Evolutionary conservation across 1,140 invertebrate genomes (phyloP), one percentile per base, ranked within the genome.

Genomic region (Carcinoscorpius rotundicauda): DNA sequence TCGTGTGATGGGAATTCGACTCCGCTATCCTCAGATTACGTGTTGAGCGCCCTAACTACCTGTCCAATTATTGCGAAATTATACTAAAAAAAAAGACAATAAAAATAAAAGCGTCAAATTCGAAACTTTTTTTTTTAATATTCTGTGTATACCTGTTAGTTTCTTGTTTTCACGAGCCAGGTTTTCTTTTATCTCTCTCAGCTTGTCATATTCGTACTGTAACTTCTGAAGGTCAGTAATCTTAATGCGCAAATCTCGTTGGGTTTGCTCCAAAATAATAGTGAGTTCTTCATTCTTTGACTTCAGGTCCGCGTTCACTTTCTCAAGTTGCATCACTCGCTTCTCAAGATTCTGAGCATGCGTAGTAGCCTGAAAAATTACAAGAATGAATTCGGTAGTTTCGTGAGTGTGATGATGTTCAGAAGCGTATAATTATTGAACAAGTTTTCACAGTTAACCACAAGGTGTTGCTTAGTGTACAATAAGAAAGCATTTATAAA

Each of bases 121-220:
- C 29, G 2, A 29, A 29, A 0, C 2, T 29, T 29, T 29, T 29
- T 29, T 29, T 29, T 29, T 29, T 29, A 29, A 29, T 29, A 29
- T 29, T 29, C 29, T 29, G 53, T 49, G 76, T 76, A 80, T 76
- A 93, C 91, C 91, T 75, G 83, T 82, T 74, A 97, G 81, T 82
- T 97, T 97, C 85, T 96, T 96, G 83, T 96, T 95, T 76, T 97
- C 94, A 73, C 93, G 85, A 69, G 84, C 83, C 61, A 97, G 82
- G 71, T 86, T 85, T 73, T 94, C 93, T 80, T 94, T 96, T 73
- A 90, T 83, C 76, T 97, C 94, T 69, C 92, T 85, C 66, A 92
- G 90, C 81, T 96, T 97, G 79, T 97, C 93, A 73, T 94, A 83
- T 78, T 95, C 91, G 73, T 93, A 88, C 65, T 82, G 83, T 72